Conservation (phyloP, 2,888 invertebrate genomes). For the Agrochola litura region DNA sequence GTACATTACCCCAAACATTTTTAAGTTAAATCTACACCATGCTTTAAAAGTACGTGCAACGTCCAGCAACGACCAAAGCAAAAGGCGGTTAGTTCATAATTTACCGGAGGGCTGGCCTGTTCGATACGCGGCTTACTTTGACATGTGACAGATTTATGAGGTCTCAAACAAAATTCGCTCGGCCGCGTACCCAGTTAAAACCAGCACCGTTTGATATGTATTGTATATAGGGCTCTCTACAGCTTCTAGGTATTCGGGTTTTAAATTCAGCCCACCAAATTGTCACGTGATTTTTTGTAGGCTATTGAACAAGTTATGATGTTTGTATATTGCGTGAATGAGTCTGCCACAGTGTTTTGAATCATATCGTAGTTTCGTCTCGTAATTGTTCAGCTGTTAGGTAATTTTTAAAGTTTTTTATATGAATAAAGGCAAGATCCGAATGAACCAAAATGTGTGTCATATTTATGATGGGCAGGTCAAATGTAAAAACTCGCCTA, state of each 20-base stretch:
- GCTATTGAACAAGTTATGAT: neutral
- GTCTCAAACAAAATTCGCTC: slow-evolving; percentile 85
- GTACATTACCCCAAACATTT: neutral
- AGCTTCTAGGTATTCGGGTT: slow-evolving; percentile 35
- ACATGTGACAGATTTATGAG: slow-evolving; percentile 89
- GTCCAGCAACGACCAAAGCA: slow-evolving; percentile 63
- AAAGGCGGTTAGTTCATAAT: slow-evolving; percentile 84
- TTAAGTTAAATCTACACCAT: slow-evolving; percentile 37
- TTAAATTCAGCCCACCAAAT: neutral
- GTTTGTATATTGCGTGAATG: neutral
- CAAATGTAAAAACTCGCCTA: neutral
- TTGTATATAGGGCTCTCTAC: slow-evolving; percentile 27
- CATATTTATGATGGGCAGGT: neutral
- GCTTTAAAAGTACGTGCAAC: slow-evolving; percentile 48
- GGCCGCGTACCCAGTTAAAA: slow-evolving; percentile 71
- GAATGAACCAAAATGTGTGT: neutral
- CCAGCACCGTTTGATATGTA: slow-evolving; percentile 50
- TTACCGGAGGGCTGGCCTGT: slow-evolving; percentile 84
- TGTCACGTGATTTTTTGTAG: neutral
- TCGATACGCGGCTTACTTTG: slow-evolving; percentile 90
- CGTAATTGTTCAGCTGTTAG: neutral
- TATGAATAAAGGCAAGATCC: neutral
- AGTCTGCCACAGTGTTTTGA: neutral
- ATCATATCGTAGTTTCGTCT: neutral
- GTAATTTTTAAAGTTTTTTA: neutral